phyloP scores from a whole-genome alignment of 2,888 invertebrate genomes.

The Hartigia nigra region DNA sequence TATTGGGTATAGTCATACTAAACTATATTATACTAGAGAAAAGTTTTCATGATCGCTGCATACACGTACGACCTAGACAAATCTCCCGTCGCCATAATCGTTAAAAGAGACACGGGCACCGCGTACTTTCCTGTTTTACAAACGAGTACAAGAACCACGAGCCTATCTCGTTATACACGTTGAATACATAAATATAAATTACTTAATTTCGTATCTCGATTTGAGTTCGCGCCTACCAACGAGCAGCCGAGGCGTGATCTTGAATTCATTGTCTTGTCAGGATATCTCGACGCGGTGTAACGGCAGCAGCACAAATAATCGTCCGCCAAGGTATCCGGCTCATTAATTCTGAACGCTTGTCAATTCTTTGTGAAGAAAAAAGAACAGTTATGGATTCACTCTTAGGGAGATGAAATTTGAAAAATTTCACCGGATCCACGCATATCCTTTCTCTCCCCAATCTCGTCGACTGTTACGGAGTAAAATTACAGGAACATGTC shows the following conservation, averaged over 20 bases:
- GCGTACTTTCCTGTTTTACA: constrained; percentile 9
- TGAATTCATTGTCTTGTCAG: constrained; percentile 54
- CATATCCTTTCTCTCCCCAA: neutral
- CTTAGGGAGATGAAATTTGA: no score
- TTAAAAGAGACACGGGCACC: neutral
- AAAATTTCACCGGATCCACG: neutral
- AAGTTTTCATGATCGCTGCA: neutral
- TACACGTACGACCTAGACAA: neutral
- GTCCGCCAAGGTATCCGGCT: neutral
- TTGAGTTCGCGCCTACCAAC: constrained; percentile 46
- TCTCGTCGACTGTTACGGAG: neutral
- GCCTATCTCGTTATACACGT: constrained; percentile 45
- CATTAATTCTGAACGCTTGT: neutral
- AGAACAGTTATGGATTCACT: neutral
- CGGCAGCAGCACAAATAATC: constrained; percentile 13
- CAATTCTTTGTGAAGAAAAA: neutral
- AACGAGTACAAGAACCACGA: constrained; percentile 15
- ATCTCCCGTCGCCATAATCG: neutral
- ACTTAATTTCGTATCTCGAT: constrained; percentile 52
- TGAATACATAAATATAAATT: constrained; percentile 58
- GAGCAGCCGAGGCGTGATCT: constrained; percentile 50
- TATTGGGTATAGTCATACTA: neutral
- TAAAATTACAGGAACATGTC: constrained; percentile 21
- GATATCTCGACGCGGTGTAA: constrained; percentile 33
- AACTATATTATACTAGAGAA: neutral